Conservation (phyloP, 2,113 vertebrate genomes). For the Oplegnathus fasciatus region DNA sequence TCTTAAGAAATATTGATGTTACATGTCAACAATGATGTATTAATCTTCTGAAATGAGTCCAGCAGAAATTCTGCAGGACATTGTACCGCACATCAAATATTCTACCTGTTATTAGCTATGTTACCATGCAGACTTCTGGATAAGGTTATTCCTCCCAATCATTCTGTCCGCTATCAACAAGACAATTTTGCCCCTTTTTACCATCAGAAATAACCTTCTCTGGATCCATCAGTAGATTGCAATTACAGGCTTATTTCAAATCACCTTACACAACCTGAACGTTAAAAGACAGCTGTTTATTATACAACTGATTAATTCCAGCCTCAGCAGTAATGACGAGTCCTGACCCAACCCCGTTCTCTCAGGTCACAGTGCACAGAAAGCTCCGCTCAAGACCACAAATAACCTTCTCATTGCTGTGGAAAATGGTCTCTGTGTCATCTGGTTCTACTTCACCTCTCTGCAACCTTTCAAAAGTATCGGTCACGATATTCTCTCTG, state of each 20-base stretch:
- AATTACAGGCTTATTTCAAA: constrained; percentile 19
- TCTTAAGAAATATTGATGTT: not conserved
- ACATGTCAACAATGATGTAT: not conserved
- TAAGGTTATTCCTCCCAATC: not conserved
- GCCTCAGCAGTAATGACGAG: not conserved
- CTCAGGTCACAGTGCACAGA: constrained; percentile 1
- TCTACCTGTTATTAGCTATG: constrained; percentile 5
- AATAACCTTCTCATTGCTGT: constrained; percentile 18
- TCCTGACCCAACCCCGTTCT: not conserved
- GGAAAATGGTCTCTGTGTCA: constrained; percentile 5
- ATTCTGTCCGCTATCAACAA: not conserved
- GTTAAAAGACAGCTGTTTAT: not conserved
- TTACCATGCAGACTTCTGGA: not conserved
- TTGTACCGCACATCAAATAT: not conserved
- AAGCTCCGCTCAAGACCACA: constrained; percentile 2
- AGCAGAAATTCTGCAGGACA: not conserved
- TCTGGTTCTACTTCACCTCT: constrained; percentile 9
- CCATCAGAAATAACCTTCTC: not conserved
- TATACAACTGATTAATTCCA: constrained; percentile 10
- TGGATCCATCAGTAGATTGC: not conserved
- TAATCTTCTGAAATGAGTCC: not conserved
- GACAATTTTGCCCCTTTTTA: not conserved
- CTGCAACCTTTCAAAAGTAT: constrained; percentile 13
- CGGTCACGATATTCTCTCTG: not conserved
- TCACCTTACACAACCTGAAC: not conserved